Conservation (phyloP, 2,888 invertebrate genomes). For the Mantis religiosa region DNA sequence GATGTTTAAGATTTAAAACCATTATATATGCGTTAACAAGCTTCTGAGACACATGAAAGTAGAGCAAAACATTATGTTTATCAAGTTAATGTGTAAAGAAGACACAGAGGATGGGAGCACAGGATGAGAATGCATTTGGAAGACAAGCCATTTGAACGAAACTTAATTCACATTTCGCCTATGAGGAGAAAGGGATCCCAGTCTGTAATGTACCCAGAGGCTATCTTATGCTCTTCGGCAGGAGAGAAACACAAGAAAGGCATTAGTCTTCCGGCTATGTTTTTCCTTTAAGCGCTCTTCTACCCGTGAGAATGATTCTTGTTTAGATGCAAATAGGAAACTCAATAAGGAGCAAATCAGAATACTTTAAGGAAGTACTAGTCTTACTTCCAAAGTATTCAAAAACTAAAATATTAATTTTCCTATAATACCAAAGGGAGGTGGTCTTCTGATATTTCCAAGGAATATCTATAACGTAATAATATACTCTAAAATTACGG, state of each 20-base stretch:
- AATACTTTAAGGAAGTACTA: background rate
- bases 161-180: background rate
- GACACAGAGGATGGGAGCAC: too few relatives aligned
- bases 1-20: too few relatives aligned
- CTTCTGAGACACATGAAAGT: too few relatives aligned
- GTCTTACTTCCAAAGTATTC: too few relatives aligned
- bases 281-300: background rate
- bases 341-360: background rate
- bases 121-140: background rate
- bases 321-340: background rate
- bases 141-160: background rate
- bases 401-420: too few relatives aligned
- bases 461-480: too few relatives aligned
- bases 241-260: constrained; percentile 21
- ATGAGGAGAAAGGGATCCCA: background rate
- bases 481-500: too few relatives aligned
- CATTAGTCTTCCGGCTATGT: constrained; percentile 14
- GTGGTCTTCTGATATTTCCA: too few relatives aligned
- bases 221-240: background rate
- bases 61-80: too few relatives aligned
- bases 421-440: too few relatives aligned
- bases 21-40: too few relatives aligned
- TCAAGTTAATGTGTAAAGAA: too few relatives aligned
- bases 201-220: constrained; percentile 9
- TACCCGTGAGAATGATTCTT: background rate